Conservation (phyloP, 2,888 invertebrate genomes). For the Campoletis raptor region DNA sequence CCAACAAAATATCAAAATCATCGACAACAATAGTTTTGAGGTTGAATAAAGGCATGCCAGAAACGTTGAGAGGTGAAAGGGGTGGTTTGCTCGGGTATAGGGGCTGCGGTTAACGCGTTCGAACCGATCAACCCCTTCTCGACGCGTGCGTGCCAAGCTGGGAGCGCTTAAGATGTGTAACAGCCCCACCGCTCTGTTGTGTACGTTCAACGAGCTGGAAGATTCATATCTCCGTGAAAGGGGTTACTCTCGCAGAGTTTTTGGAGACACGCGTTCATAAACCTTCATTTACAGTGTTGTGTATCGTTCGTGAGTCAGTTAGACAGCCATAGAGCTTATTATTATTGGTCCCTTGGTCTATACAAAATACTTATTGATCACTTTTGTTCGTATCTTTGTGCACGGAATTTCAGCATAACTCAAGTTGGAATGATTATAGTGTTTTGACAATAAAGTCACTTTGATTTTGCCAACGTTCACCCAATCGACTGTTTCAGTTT, state of each 20-base stretch:
- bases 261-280: conserved; percentile 38
- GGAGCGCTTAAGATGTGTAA: conserved; percentile 52
- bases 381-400: conserved; percentile 3
- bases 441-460: conserved; percentile 1
- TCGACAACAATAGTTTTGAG: conserved; percentile 71
- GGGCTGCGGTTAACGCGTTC: conserved; percentile 75
- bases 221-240: conserved; percentile 81
- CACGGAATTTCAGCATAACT: neutral
- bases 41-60: conserved; percentile 47
- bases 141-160: conserved; percentile 74
- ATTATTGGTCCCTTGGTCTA: conserved; percentile 10
- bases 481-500: neutral
- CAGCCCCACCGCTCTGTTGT: conserved; percentile 75
- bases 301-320: conserved; percentile 35
- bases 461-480: neutral
- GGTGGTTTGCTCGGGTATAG: conserved; percentile 25
- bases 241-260: conserved; percentile 75
- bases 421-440: neutral
- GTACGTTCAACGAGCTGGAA: conserved; percentile 82
- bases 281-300: conserved; percentile 32
- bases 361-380: conserved; percentile 10
- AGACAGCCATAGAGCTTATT: conserved; percentile 6
- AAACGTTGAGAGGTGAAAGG: conserved; percentile 12
- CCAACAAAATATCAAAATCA: conserved; percentile 73
- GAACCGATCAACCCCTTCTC: conserved; percentile 76